Conservation (phyloP, 1,140 invertebrate species). For the Wasmannia auropunctata region DNA sequence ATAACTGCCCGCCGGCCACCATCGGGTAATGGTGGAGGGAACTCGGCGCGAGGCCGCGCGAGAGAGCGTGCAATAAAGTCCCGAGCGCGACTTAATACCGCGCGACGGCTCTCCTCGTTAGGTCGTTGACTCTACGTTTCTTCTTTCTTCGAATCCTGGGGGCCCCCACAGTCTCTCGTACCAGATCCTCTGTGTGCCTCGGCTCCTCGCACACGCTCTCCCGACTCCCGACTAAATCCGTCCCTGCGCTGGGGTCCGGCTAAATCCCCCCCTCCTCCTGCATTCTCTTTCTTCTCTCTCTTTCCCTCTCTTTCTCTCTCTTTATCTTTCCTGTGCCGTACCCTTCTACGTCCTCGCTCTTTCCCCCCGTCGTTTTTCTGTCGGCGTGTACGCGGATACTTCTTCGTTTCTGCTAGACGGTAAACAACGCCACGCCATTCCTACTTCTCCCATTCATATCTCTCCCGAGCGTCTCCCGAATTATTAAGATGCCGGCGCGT, state of each 20-base stretch:
- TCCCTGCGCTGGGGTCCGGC: slow-evolving; percentile 39
- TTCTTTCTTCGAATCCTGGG: slow-evolving; percentile 81
- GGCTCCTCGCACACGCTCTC: slow-evolving; percentile 55
- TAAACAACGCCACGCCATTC: slow-evolving; percentile 78
- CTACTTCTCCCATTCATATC: slow-evolving; percentile 79
- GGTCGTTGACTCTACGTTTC: slow-evolving; percentile 83
- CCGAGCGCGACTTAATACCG: slow-evolving; percentile 74
- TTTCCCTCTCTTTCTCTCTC: slow-evolving; percentile 9
- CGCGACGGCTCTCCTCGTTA: slow-evolving; percentile 73
- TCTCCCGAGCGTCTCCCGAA: slow-evolving; percentile 69
- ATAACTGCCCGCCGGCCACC: slow-evolving; percentile 33
- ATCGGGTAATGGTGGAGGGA: slow-evolving; percentile 48
- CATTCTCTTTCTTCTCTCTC: background rate
- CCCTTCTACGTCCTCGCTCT: slow-evolving; percentile 37
- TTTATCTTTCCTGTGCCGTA: slow-evolving; percentile 16
- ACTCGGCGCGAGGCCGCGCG: slow-evolving; percentile 22
- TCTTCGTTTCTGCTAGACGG: slow-evolving; percentile 75
- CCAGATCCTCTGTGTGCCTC: slow-evolving; percentile 46
- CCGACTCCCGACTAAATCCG: slow-evolving; percentile 61
- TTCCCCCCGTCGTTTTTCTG: slow-evolving; percentile 65
- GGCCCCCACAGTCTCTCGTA: slow-evolving; percentile 68
- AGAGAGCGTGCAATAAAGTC: slow-evolving; percentile 59
- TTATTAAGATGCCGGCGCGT: slow-evolving; percentile 72
- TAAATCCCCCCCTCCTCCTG: background rate
- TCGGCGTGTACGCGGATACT: slow-evolving; percentile 70